These are phyloP conservation scores for Proctacanthus coquilletti DNA, from an alignment of 1,140 invertebrate genomes.

Conservation along the genomic window DNA sequence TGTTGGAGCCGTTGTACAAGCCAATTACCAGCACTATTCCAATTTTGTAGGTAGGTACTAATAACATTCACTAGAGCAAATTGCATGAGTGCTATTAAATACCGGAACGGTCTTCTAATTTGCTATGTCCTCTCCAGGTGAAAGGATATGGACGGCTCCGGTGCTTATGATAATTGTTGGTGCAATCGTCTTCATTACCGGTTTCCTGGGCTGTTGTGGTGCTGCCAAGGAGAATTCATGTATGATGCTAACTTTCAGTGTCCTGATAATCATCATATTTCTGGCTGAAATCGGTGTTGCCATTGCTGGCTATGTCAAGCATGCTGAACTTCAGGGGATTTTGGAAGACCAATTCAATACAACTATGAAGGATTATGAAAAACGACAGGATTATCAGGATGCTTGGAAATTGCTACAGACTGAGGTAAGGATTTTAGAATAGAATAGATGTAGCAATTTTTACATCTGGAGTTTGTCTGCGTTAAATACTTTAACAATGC, in stretches of 20 bases:
- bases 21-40: slow-evolving; percentile 47
- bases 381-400: slow-evolving; percentile 39
- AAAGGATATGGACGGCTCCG: slow-evolving; percentile 52
- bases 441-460: no score
- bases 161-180: slow-evolving; percentile 71
- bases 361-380: slow-evolving; percentile 49
- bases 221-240: slow-evolving; percentile 73
- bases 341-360: slow-evolving; percentile 48
- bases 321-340: slow-evolving; percentile 47
- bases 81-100: background rate
- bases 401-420: slow-evolving; percentile 65
- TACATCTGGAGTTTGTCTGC: background rate
- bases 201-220: slow-evolving; percentile 80
- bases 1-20: slow-evolving; percentile 51
- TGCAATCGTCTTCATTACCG: slow-evolving; percentile 64
- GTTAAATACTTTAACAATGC: background rate
- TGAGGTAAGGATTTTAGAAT: slow-evolving; percentile 38
- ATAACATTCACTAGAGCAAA: background rate
- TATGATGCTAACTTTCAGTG: slow-evolving; percentile 79
- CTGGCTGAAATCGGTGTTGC: slow-evolving; percentile 69
- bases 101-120: background rate
- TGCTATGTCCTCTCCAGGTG: slow-evolving; percentile 8
- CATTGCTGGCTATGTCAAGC: slow-evolving; percentile 69
- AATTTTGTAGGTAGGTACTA: slow-evolving; percentile 47
- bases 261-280: slow-evolving; percentile 67